Percentiles rank a stretch among this genome's conserved stretches.
Conservation (phyloP, 2,113 vertebrate genomes). For the Colius striatus region DNA sequence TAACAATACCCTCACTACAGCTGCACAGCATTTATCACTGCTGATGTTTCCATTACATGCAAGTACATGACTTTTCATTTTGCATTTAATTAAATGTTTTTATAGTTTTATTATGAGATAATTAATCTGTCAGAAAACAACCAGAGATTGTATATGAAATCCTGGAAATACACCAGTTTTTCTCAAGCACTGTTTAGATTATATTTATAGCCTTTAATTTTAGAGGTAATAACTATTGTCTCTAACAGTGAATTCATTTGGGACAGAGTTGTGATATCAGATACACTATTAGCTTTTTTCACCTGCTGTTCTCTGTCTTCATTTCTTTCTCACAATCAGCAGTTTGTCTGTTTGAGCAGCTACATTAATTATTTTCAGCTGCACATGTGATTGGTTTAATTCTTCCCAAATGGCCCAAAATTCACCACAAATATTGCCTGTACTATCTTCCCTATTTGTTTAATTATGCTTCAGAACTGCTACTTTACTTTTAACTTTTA, state of each 20-base stretch:
- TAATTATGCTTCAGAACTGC: neutral
- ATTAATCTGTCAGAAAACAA: conserved; percentile 28
- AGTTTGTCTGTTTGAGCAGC: neutral
- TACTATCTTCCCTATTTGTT: neutral
- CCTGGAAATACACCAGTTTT: neutral
- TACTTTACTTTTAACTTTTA: neutral
- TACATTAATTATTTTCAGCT: conserved; percentile 25
- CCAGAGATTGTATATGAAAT: neutral
- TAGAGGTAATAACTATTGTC: conserved; percentile 7
- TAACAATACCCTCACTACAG: neutral
- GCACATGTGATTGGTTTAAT: neutral
- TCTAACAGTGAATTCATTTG: neutral
- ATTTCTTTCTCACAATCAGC: neutral
- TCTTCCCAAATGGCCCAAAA: neutral
- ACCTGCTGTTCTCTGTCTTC: neutral
- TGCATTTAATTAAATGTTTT: conserved; percentile 42
- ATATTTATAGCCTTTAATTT: conserved; percentile 36
- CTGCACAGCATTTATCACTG: neutral
- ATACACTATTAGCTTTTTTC: neutral
- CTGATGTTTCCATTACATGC: conserved; percentile 1
- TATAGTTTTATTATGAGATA: conserved; percentile 15
- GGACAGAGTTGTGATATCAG: conserved; percentile 1
- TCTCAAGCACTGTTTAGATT: neutral
- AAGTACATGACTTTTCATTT: conserved; percentile 3
- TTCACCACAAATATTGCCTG: neutral